Base-by-base conservation (phyloP, 64 coral and sea anemone species). In the Cladopsammia gracilis region DNA sequence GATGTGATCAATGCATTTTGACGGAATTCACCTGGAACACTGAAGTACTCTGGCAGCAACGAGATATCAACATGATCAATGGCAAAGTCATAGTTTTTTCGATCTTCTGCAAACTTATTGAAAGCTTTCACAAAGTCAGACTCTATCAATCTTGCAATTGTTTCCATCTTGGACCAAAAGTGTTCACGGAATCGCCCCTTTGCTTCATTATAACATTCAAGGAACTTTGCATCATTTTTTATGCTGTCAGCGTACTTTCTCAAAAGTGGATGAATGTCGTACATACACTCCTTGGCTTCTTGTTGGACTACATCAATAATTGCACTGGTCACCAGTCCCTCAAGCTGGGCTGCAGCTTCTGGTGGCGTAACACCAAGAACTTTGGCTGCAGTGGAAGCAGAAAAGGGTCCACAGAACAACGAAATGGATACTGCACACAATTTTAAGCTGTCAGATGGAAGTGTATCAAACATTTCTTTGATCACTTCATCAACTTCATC, bases 191-290 rank as follows among this genome's bases (percentile, higher is more conserved):
- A 81, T 1, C 53, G 34, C 10, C 8, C 34, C 25, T 43, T 81
- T 81, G 56, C 78, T 20, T 81, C 25, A 1, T 1, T 12, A 26
- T 61, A 46, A 0, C 13, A 58, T 34, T 15, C 13, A 16, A 2
- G 0, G 16, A 62, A 61, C 4, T 34, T 0, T 44, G n/a, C 25
- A 61, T 19, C 24, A 9, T 45, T 60, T 20, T 45, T 20, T 5
- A 81, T 75, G 7, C 72, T 75, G 0, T 18, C 45, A 22, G 45
- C 45, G 50, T 49, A 75, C 45, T 75, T 75, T 49, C 46, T 15
- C 15, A 75, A 19, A 4, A 75, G 45, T 8, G 72, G 72, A 49
- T 75, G 72, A 75, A 75, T 75, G 72, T 75, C 72, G 19, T 75
- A 75, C 45, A 18, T 49, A 2, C 13, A 14, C 15, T 22, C 44